Percentiles rank a stretch among this genome's conserved stretches.
phyloP scores from a whole-genome alignment of 2,113 vertebrate species.

The Nycticorax nycticorax region DNA sequence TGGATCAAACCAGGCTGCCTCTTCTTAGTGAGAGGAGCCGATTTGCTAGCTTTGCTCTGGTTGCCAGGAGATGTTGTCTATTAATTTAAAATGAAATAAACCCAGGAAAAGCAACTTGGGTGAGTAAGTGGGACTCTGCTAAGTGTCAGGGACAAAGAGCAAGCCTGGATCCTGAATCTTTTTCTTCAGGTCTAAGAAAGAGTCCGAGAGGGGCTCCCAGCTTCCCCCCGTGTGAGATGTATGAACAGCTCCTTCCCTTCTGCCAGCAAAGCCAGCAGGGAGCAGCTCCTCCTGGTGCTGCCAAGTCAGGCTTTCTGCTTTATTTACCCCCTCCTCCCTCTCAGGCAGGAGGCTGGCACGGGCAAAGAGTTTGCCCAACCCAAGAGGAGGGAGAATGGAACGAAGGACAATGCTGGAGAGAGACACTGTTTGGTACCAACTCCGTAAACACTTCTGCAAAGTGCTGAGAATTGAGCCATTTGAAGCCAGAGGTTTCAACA shows the following conservation, averaged over 20 bases:
- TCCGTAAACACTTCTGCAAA: neutral
- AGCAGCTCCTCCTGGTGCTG: neutral
- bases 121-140: neutral
- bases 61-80: neutral
- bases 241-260: neutral
- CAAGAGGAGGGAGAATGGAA: neutral
- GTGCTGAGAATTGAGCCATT: neutral
- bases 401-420: neutral
- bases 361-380: neutral
- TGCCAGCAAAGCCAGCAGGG: neutral
- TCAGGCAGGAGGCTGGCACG: accelerated
- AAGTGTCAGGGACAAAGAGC: neutral
- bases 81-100: neutral
- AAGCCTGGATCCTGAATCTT: neutral
- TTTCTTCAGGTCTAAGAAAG: neutral
- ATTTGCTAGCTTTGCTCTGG: neutral
- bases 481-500: neutral
- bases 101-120: neutral
- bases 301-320: neutral
- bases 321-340: neutral
- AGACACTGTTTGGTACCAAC: neutral
- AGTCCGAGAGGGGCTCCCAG: neutral
- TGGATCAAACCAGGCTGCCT: neutral
- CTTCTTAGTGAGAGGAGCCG: neutral
- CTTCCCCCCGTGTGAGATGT: neutral